Evolutionary conservation across 2,113 vertebrate species (phyloP).

Genomic region (Pao palembangensis): DNA sequence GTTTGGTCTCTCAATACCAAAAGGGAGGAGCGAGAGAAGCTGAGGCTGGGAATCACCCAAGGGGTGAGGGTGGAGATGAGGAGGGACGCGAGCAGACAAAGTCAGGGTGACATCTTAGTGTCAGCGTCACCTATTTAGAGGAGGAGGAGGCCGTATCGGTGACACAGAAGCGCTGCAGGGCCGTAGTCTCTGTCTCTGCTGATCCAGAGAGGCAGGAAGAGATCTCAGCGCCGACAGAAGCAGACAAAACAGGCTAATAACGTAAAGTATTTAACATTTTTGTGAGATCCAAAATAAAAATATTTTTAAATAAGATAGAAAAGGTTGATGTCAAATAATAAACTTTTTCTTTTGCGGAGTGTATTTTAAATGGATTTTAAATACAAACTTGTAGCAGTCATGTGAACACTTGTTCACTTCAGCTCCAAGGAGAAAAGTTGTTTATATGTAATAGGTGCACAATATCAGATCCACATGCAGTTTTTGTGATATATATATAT

Average conservation of each 20-base stretch:
- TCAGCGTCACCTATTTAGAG: slow-evolving; percentile 62
- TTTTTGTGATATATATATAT: no score
- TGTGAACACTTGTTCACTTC: neutral
- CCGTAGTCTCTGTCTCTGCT: slow-evolving; percentile 37
- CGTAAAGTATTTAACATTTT: no score
- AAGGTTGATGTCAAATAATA: no score
- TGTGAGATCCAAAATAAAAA: no score
- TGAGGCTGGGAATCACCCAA: slow-evolving; percentile 68
- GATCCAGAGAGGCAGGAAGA: slow-evolving; percentile 43
- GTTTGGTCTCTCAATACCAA: slow-evolving; percentile 59
- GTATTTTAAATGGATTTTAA: no score
- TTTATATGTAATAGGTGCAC: neutral
- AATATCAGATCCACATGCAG: neutral
- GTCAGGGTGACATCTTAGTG: slow-evolving; percentile 71
- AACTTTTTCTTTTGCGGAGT: no score
- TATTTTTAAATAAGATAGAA: no score
- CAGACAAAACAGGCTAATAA: slow-evolving; percentile 40
- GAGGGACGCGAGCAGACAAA: slow-evolving; percentile 69
- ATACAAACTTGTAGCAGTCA: no score
- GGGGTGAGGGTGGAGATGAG: slow-evolving; percentile 55
- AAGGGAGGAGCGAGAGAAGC: slow-evolving; percentile 60
- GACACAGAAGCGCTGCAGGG: slow-evolving; percentile 61
- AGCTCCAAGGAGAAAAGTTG: neutral
- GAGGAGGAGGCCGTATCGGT: slow-evolving; percentile 60
- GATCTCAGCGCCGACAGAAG: slow-evolving; percentile 44